Evolutionary conservation across 2,797 vertebrate species (phyloP), one percentile per base, ranked within the genome.

Genomic region (Notolabrus celidotus): DNA sequence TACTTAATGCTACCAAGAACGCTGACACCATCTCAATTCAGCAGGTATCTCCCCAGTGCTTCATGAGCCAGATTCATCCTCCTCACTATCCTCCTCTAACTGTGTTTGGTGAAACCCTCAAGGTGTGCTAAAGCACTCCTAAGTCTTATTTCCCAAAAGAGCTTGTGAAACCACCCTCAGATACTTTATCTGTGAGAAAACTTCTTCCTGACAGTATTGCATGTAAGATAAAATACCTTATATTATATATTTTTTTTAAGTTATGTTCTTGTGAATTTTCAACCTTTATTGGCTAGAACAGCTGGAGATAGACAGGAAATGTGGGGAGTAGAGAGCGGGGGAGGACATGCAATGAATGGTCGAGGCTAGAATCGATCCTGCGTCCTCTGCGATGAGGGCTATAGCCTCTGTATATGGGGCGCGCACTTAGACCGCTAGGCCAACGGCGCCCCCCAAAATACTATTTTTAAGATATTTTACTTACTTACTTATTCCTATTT

Each of bases 1-100:
- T 53, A 52, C 68, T 72, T 63, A 34, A 63, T 58, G 72, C 45
- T 22, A 60, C 56, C 42, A 42, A 59, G 53, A 79, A 62, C 77
- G 86, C 84, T 87, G 85, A 88, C 79, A 39, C 36, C 43, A n/a
- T n/a, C 66, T 71, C 38, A 70, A 71, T 62, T 53, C 68, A 71
- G 75, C 43, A 49, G 57, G 52, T 65, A 64, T 75, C 61, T 72
- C 63, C 74, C 69, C 12, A 2, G 50, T 41, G 79, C 57, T 70
- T 68, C 64, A 58, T 64, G 73, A 82, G 62, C 63, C 71, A 5
- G 68, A 80, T 71, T 84, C 59, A 80, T 85, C 79, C 68, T 57
- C 66, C 74, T 74, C 69, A 58, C 49, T 56, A 42, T 31, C 58
- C 17, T 58, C 56, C 29, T 52, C 67, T 55, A 16, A 60, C 14